phyloP scores from a whole-genome alignment of 2,888 invertebrate species.

The Drosophila quinaria region DNA sequence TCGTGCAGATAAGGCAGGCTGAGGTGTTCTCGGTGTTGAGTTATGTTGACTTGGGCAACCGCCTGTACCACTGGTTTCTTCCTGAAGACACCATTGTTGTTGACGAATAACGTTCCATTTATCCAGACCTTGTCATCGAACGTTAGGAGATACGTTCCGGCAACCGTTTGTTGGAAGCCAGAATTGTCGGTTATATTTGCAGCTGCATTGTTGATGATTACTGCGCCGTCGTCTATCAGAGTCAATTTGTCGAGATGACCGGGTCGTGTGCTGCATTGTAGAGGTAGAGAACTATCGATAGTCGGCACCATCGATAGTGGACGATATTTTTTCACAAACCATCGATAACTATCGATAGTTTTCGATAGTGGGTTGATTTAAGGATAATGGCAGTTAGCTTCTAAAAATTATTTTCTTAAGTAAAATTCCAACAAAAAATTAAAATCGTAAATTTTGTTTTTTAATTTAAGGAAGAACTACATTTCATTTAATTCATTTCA shows the following conservation, averaged over 20 bases:
- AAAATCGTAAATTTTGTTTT: too few species aligned
- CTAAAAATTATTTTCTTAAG: too few species aligned
- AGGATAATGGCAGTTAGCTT: too few species aligned
- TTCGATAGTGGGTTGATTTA: too few species aligned
- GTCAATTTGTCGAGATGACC: background rate
- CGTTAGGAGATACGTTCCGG: background rate
- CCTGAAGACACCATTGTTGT: background rate
- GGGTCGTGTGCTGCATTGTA: background rate
- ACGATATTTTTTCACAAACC: too few species aligned
- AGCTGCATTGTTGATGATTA: background rate
- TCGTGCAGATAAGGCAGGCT: background rate
- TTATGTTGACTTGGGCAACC: background rate
- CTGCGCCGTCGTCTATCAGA: background rate
- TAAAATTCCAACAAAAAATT: too few species aligned
- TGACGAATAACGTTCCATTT: background rate
- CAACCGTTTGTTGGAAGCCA: background rate
- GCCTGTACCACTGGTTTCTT: background rate
- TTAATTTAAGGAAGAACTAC: too few species aligned
- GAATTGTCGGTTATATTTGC: background rate
- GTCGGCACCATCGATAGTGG: too few species aligned
- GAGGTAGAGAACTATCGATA: too few species aligned
- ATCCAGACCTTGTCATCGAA: background rate
- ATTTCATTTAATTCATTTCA: too few species aligned
- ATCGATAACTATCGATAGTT: too few species aligned
- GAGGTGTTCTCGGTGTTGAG: background rate